Evolutionary conservation across 2,113 vertebrate genomes (phyloP), one percentile per base, ranked within the genome.

Genomic region (Oostethus manadensis): DNA sequence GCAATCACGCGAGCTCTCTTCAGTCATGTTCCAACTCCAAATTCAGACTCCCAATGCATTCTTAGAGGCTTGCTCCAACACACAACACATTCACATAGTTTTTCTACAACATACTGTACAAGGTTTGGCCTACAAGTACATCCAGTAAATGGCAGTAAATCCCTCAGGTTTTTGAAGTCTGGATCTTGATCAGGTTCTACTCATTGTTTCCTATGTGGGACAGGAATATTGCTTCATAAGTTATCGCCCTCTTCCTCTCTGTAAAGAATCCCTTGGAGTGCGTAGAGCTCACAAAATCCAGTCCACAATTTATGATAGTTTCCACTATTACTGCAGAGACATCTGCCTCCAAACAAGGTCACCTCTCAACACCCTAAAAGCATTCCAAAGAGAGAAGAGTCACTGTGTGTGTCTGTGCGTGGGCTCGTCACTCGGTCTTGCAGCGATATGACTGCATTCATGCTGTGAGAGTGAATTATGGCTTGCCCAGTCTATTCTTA

Each of bases 401-500:
- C 66, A 56, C n/a, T 45, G 43, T 58, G 33, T 63, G 18, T 76
- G 29, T 21, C 1, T 57, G 58, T 70, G 62, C 44, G 46, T 57
- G 22, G 23, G 55, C 33, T 73, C 23, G 76, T 75, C 64, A 51
- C 64, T 48, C 51, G 58, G 60, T 79, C 76, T 84, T 81, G 46
- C 46, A 53, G 38, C 66, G 65, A 81, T 82, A 70, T 59, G 57
- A 61, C 64, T 72, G 57, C 66, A 70, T 79, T 69, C 79, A 71
- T 71, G 53, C 58, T 60, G 29, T 58, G 55, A 77, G 71, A 84
- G 56, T 69, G 65, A 74, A 82, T 79, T 69, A 64, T 82, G 73
- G 79, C 80, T 81, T 77, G 82, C 79, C 86, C 81, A 77, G 49
- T 58, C 71, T 88, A 86, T 89, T 87, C 73, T 85, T 86, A 85